Evolutionary conservation across 2,113 vertebrate species (phyloP).

Genomic region (Perca fluviatilis): DNA sequence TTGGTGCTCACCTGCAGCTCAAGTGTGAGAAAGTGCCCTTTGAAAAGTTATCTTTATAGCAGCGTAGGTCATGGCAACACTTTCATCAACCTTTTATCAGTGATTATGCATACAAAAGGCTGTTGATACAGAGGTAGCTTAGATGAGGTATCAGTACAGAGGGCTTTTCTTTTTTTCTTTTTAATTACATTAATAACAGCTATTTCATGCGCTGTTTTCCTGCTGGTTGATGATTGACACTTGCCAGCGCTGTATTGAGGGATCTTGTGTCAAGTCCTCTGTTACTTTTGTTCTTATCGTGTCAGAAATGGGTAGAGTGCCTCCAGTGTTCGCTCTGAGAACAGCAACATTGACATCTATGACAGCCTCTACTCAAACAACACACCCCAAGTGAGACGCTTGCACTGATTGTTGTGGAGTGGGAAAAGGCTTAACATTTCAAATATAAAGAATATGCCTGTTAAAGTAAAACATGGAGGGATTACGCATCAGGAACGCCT

Average conservation of each 20-base stretch:
- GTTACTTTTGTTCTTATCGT: not conserved
- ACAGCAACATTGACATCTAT: not conserved
- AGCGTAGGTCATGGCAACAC: slow-evolving; percentile 50
- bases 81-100: slow-evolving; percentile 57
- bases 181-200: slow-evolving; percentile 34
- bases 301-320: slow-evolving; percentile 5
- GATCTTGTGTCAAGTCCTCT: not conserved
- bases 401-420: slow-evolving; percentile 20
- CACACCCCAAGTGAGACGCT: slow-evolving; percentile 18
- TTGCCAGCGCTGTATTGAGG: not conserved
- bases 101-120: slow-evolving; percentile 56
- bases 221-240: slow-evolving; percentile 29
- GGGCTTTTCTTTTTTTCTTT: slow-evolving; percentile 11
- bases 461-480: slow-evolving; percentile 64
- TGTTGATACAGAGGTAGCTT: slow-evolving; percentile 43
- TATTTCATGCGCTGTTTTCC: slow-evolving; percentile 35
- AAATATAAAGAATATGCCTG: slow-evolving; percentile 67
- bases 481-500: slow-evolving; percentile 65
- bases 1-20: slow-evolving; percentile 67
- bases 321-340: slow-evolving; percentile 32
- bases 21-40: slow-evolving; percentile 73
- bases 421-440: slow-evolving; percentile 62
- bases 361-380: slow-evolving; percentile 21
- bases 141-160: slow-evolving; percentile 14
- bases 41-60: slow-evolving; percentile 57